Conservation (phyloP, 2,113 vertebrate species). For the Microtus montanus region DNA sequence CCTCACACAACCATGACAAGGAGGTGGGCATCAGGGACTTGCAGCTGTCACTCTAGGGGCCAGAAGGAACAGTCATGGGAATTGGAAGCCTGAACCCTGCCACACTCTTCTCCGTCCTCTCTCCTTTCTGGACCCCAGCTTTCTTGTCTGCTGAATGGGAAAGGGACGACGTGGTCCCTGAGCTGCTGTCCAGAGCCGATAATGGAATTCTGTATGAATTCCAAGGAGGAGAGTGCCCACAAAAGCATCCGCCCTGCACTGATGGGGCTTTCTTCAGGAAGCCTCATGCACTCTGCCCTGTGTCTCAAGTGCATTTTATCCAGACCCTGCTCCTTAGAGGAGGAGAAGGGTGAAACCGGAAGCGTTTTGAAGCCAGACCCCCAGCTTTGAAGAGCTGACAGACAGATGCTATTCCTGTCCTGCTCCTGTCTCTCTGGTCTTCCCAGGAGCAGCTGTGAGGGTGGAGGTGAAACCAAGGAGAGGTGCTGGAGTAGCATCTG, state of each 20-base stretch:
- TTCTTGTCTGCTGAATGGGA: conserved; percentile 65
- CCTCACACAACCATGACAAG: background rate
- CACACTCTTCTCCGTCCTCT: background rate
- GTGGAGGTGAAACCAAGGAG: background rate
- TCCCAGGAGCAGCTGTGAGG: background rate
- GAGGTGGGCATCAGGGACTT: background rate
- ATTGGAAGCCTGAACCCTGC: background rate
- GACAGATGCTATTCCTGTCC: background rate
- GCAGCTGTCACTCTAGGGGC: too few relatives aligned
- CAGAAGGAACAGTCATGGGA: background rate
- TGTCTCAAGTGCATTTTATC: conserved; percentile 13
- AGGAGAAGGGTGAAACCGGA: background rate
- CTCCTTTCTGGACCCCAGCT: conserved; percentile 34
- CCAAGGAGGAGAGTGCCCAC: conserved; percentile 69
- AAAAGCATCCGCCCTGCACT: conserved; percentile 52
- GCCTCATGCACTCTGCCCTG: background rate
- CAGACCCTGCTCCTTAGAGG: conserved; percentile 13
- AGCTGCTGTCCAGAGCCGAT: conserved; percentile 55
- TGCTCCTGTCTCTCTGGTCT: background rate
- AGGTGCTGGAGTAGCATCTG: background rate
- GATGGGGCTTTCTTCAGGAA: conserved; percentile 50
- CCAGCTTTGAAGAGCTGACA: background rate
- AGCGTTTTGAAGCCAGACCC: background rate
- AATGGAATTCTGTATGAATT: conserved; percentile 77
- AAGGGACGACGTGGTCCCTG: conserved; percentile 47